Base-by-base conservation (phyloP, 2,797 vertebrate genomes). In the Gouania willdenowi region DNA sequence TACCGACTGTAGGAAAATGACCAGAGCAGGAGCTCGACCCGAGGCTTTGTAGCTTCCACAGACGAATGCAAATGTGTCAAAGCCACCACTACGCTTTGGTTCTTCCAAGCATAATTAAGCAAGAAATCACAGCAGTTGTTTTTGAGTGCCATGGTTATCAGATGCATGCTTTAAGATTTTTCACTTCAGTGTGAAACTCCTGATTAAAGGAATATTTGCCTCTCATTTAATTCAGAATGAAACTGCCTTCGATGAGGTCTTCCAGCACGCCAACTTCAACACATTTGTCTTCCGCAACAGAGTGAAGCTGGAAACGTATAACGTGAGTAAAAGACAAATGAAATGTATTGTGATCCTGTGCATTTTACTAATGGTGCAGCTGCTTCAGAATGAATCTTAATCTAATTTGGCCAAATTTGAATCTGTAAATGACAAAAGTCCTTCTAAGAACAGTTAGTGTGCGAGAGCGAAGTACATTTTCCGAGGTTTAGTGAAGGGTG, bases 301-400 rank as follows among this genome's bases (percentile, higher is more conserved):
- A 70, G 91, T 97, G 55, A 99, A 98, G 67, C 73, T 95, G 37
- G 96, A 99, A 78, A 98, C 92, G 0, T 98, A 95, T 66, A 99
- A 99, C 0, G 97, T 99, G 73, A 95, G 97, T 93, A 38, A 45
- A 62, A 23, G 11, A 2, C 3, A 16, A 20, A 22, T 11, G 9
- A 2, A 30, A 35, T 50, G 42, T 14, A 22, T 10, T 24, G 1
- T n/a, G 26, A 43, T 30, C 11, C 25, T 4, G 0, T 0, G 0
- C 30, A 4, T 34, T 23, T 43, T 27, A 38, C 10, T 15, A 12
- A 16, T 4, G 12, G 10, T 0, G 1, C 32, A 6, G 10, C 21
- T 1, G 3, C 25, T 8, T 36, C 17, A 15, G 6, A 15, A n/a
- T n/a, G n/a, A n/a, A n/a, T n/a, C n/a, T n/a, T n/a, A n/a, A n/a